These are phyloP conservation scores for Melitaea athalia DNA, from an alignment of 2,888 invertebrate genomes.

Conservation along the genomic window DNA sequence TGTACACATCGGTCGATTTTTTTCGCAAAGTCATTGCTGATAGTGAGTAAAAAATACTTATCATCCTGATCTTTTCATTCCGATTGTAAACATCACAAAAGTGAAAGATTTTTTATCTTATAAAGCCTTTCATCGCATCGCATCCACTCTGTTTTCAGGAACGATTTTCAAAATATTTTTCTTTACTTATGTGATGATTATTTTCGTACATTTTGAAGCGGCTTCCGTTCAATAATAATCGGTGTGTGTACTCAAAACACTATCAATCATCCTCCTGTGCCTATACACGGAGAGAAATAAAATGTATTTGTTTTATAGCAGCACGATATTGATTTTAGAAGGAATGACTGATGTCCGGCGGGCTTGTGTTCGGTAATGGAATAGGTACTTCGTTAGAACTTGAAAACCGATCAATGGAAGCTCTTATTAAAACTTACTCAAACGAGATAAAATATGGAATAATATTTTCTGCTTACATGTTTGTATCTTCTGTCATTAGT, in stretches of 20 bases:
- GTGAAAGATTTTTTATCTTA: slow-evolving; percentile 18
- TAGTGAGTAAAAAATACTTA: slow-evolving; percentile 49
- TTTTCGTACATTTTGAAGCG: slow-evolving; percentile 50
- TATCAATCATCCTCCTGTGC: slow-evolving; percentile 74
- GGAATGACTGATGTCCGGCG: slow-evolving; percentile 56
- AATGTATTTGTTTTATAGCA: slow-evolving; percentile 67
- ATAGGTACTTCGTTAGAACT: not conserved
- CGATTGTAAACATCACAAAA: slow-evolving; percentile 41
- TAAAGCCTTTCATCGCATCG: slow-evolving; percentile 20
- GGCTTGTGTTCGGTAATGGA: slow-evolving; percentile 1
- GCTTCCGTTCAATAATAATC: slow-evolving; percentile 67
- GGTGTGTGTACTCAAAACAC: slow-evolving; percentile 71
- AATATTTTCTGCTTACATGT: not conserved
- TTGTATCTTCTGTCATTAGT: slow-evolving; percentile 28
- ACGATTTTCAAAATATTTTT: slow-evolving; percentile 35
- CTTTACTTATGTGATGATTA: slow-evolving; percentile 42
- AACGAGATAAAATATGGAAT: not conserved
- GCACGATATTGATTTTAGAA: slow-evolving; percentile 70
- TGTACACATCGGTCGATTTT: slow-evolving; percentile 44
- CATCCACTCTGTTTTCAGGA: slow-evolving; percentile 13
- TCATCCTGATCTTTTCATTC: slow-evolving; percentile 50
- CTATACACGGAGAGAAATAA: slow-evolving; percentile 70
- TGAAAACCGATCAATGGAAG: not conserved
- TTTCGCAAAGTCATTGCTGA: slow-evolving; percentile 55
- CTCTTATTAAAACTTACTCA: not conserved